These are phyloP conservation scores for Frieseomelitta varia DNA, from an alignment of 1,140 invertebrate species.

Conservation along the genomic window DNA sequence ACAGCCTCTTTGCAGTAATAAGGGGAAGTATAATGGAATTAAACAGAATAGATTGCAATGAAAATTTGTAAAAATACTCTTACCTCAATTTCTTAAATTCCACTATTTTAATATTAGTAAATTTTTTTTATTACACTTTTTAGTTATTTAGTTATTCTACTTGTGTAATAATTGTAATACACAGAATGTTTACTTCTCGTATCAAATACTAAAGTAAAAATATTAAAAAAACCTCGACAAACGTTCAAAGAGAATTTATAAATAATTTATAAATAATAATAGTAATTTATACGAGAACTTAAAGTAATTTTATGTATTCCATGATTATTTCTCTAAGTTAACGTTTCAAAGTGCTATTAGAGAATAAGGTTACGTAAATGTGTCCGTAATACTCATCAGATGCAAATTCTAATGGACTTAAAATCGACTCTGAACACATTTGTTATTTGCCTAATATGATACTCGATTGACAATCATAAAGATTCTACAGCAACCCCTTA, in stretches of 20 bases:
- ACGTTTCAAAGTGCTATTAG: background rate
- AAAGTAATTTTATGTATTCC: background rate
- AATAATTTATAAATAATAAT: background rate
- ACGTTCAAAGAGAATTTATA: background rate
- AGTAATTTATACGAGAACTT: background rate
- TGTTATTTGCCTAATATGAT: background rate
- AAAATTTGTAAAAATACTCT: no score
- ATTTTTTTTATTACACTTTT: no score
- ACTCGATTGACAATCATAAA: background rate
- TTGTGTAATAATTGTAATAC: no score
- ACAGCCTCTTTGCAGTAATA: no score
- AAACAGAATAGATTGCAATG: no score
- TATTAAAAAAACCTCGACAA: background rate
- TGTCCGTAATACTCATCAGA: background rate
- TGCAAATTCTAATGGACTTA: background rate
- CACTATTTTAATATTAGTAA: no score
- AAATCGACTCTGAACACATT: constrained; percentile 11
- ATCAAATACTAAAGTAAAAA: background rate
- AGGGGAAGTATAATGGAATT: no score
- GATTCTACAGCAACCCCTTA: background rate
- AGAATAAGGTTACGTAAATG: background rate
- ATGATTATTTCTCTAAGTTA: background rate
- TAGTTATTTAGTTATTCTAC: no score
- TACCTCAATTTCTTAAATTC: no score
- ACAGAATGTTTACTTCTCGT: background rate